A percentile compares a stretch with the other conserved stretches of the same genome.
phyloP scores from a whole-genome alignment of 92 coral and sea anemone species.

The Actinostola sp. region DNA sequence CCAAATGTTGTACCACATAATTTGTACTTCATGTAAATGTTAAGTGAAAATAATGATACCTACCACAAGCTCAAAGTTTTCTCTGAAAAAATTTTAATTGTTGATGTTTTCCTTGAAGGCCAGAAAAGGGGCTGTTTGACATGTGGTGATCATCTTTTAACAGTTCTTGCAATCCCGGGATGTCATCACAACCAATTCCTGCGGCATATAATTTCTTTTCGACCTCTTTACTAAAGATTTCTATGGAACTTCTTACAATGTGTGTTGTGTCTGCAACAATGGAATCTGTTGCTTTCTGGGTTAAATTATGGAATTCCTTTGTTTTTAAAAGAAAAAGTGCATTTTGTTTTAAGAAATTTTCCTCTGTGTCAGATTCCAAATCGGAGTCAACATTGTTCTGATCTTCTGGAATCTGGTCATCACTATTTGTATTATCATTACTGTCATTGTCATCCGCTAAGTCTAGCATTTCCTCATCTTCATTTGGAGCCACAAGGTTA shows the following conservation, averaged over 20 bases:
- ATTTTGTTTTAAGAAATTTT: slow-evolving; percentile 35
- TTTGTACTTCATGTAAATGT: too few species aligned
- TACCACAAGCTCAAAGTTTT: slow-evolving; percentile 55
- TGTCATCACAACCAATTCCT: slow-evolving; percentile 32
- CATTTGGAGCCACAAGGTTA: not conserved
- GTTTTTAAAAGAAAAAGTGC: slow-evolving; percentile 50
- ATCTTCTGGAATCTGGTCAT: too few species aligned
- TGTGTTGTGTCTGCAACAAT: slow-evolving; percentile 36
- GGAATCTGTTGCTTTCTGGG: slow-evolving; percentile 48
- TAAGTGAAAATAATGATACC: not conserved
- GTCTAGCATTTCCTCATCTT: not conserved
- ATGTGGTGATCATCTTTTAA: slow-evolving; percentile 39
- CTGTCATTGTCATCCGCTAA: not conserved
- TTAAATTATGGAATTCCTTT: slow-evolving; percentile 34
- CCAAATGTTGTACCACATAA: too few species aligned
- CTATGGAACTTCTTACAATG: slow-evolving; percentile 33
- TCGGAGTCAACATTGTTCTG: slow-evolving; percentile 12
- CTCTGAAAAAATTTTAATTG: slow-evolving; percentile 32
- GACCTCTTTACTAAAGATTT: slow-evolving; percentile 14
- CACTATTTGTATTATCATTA: not conserved
- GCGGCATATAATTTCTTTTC: slow-evolving; percentile 12
- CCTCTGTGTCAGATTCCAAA: slow-evolving; percentile 17
- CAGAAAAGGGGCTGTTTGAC: slow-evolving; percentile 25
- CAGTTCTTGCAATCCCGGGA: slow-evolving; percentile 50
- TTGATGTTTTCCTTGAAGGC: slow-evolving; percentile 25